Base-by-base conservation (phyloP, 2,888 invertebrate genomes). In the Tachina fera region DNA sequence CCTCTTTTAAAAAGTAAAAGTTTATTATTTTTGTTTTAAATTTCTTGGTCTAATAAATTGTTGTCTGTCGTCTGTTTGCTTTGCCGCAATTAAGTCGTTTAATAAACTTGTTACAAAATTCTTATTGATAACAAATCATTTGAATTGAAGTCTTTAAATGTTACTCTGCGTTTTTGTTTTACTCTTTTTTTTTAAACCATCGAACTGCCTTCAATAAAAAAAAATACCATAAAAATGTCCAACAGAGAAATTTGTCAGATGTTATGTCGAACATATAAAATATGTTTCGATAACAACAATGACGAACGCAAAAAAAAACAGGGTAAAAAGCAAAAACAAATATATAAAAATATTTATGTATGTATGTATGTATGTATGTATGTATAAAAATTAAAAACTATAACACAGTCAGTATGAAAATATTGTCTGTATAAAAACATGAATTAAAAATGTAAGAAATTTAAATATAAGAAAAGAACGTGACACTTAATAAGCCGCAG, bases 401-500 rank as follows among this genome's bases (percentile, higher is more conserved):
- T 51, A 74, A 71, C 19, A 53, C 16, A 47, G n/a, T 16, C 63
- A 65, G 39, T 56, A 56, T 47, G 22, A 49, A 77, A 68, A 53
- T 68, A 49, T 70, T 51, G 67, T 78, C 58, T 63, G 47, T 51
- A 56, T 19, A 75, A 86, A 63, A 74, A 76, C 84, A 75, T 76
- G 68, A 71, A 16, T 47, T 43, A 45, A 71, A 22, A 47, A 71
- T 65, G 53, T 14, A 71, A 11, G 47, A 63, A 78, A 43, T 41
- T 39, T 10, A 22, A 56, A 56, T 65, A 56, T 65, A 51, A 56
- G 31, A 72, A 51, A 53, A 22, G 45, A 58, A 88, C 87, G 87
- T 87, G 87, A 87, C 87, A 87, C 82, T 87, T 85, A 87, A 88
- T 86, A 87, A 87, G 88, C 88, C 86, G 87, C 83, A 88, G 88